Conservation (phyloP, 1,140 invertebrate species). For the Neodiprion pinetum region DNA sequence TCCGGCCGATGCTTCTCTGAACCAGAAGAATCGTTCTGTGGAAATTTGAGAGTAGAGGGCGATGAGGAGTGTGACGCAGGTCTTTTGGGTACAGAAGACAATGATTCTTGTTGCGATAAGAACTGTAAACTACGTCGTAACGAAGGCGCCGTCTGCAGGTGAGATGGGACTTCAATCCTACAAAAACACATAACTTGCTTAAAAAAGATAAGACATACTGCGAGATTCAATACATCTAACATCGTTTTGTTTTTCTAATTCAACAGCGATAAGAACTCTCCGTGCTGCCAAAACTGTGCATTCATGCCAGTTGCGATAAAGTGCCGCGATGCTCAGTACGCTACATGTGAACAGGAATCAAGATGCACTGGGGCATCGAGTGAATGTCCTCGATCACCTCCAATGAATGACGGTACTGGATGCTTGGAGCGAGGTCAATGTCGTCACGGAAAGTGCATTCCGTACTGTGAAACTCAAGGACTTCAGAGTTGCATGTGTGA, state of each 20-base stretch:
- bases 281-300: slow-evolving; percentile 90
- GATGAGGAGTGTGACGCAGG: slow-evolving; percentile 96
- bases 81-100: slow-evolving; percentile 89
- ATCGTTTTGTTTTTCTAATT: slow-evolving; percentile 5
- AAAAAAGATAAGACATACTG: too few species aligned
- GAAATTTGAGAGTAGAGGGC: slow-evolving; percentile 90
- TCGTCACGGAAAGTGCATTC: slow-evolving; percentile 83
- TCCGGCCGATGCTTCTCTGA: slow-evolving; percentile 91
- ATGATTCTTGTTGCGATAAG: slow-evolving; percentile 91
- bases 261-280: slow-evolving; percentile 91
- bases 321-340: slow-evolving; percentile 86
- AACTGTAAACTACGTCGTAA: slow-evolving; percentile 85
- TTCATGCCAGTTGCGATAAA: slow-evolving; percentile 81
- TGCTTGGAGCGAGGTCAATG: slow-evolving; percentile 91
- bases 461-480: slow-evolving; percentile 92
- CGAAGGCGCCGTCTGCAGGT: slow-evolving; percentile 86
- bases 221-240: too few species aligned
- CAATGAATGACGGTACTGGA: slow-evolving; percentile 86
- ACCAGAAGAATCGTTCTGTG: slow-evolving; percentile 93
- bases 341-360: slow-evolving; percentile 89
- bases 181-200: too few species aligned
- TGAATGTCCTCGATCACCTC: slow-evolving; percentile 81
- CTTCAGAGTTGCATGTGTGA: slow-evolving; percentile 95
- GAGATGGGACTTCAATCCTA: slow-evolving; percentile 21
- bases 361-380: slow-evolving; percentile 75